Base-by-base conservation (phyloP, 2,797 vertebrate species). In the Potorous gilbertii region DNA sequence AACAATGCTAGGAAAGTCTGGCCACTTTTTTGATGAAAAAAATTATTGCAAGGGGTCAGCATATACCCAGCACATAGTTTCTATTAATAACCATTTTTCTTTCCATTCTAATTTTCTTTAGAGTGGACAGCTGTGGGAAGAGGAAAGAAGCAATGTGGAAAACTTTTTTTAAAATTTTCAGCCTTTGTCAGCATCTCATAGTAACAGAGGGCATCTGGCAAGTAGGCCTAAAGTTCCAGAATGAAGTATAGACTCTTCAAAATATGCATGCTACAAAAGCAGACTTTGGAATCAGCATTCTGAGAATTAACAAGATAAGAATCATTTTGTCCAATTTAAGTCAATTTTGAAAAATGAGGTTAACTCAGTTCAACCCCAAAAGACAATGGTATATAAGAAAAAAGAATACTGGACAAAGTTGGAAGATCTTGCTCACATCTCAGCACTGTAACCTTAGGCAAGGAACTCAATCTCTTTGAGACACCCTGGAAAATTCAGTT, bases 281-380 rank as follows among this genome's bases (percentile, higher is more conserved):
- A 94, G 92, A 0, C 90, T 13, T 94, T 52, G 54, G 14, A 89
- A 90, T 81, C 87, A 95, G 92, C 31, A 90, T 95, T 52, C 29
- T 95, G 94, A 94, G 96, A 92, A 54, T 93, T 90, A 97, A 97
- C 91, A 92, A 93, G 40, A n/a, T 94, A 18, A 0, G 11, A n/a
- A 91, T 24, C 74, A 89, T 94, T 90, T 27, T 5, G 94, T 0
- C 93, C 9, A 56, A 34, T 92, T 96, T 93, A 90, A 62, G 55
- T 93, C 95, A 95, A 31, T 94, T 96, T 55, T 31, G 24, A 74
- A 95, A 92, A 95, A 55, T 56, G 92, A 97, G 21, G 55, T 91
- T 56, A 93, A 56, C 4, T 9, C 62, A 81, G 90, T 62, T 40
- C 1, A n/a, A 66, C 34, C 13, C 62, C 9, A 66, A 27, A 24